Evolutionary conservation across 92 coral and sea anemone genomes (phyloP), one percentile per base, ranked within the genome.

Genomic region (Metridium senile): DNA sequence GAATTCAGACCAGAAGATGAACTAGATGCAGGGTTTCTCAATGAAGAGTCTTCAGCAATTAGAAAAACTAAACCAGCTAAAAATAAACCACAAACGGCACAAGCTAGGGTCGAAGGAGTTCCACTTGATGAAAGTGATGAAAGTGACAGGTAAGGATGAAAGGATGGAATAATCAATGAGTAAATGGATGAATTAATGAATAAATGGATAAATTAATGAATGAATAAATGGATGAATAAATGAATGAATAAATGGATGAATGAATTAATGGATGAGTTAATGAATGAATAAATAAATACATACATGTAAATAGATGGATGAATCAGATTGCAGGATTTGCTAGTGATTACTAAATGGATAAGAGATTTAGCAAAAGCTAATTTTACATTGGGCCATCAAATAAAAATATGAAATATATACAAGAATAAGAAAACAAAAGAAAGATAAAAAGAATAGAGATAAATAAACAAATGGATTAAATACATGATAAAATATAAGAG

Each of bases 1-100:
- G 99, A 95, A 82, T 95, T 95, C 72, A 76, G 76, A 2, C 97
- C 99, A 0, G 97, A 87, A 27, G 99, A 95, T 22, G 90, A 93
- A 58, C 70, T 95, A 68, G 99, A 92, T 61, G 86, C 97, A 20
- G 93, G 77, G 26, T 95, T 95, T 72, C 80, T 95, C 26, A 93
- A 82, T 30, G 97, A 95, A 28, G 89, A 86, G 2, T 39, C 76
- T 30, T 73, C 72, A 29, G 68, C 65, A 22, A 56, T 17, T 66
- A 73, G 57, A 21, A 92, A 82, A 66, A 62, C 62, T 39, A 86
- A 81, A n/a, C 58, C 63, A 26, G 29, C 63, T 27, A 34, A 70
- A 49, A 88, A 35, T 66, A 89, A 73, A 64, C 66, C 88, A 16
- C 73, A 49, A 7, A 76, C 76, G 11, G 68, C 26, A 46, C 58